Evolutionary conservation across 1,140 invertebrate genomes (phyloP).

Genomic region (Ceratosolen solmsi): DNA sequence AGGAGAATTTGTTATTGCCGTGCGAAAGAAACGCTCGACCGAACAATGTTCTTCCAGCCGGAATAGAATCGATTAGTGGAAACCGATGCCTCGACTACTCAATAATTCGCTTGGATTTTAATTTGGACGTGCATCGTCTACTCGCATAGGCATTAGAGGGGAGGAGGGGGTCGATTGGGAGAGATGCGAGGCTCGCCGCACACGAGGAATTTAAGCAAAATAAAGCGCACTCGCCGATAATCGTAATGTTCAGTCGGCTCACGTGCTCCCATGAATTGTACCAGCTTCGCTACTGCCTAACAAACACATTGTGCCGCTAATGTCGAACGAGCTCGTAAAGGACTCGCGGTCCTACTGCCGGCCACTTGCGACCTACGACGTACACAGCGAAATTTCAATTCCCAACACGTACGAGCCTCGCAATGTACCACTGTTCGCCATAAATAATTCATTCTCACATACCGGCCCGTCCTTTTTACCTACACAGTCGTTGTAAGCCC

Average conservation of each 20-base stretch:
- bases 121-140: too few species aligned
- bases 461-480: conserved; percentile 29
- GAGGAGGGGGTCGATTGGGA: not conserved
- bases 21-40: too few species aligned
- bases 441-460: conserved; percentile 50
- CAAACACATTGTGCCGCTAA: not conserved
- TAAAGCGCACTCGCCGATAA: not conserved
- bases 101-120: too few species aligned
- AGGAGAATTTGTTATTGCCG: too few species aligned
- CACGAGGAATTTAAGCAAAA: not conserved
- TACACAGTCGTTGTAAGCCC: not conserved
- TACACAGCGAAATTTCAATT: conserved; percentile 41
- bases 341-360: not conserved
- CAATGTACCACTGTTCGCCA: conserved; percentile 15
- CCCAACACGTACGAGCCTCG: not conserved
- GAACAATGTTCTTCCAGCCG: too few species aligned
- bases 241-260: not conserved
- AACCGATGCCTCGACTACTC: not conserved
- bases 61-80: not conserved
- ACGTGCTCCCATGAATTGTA: not conserved
- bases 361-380: not conserved
- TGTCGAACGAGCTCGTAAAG: not conserved
- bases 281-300: not conserved
- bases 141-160: too few species aligned
- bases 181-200: not conserved